These are phyloP conservation scores for Apis mellifera DNA, from an alignment of 1,140 invertebrate species.

Conservation along the genomic window Amel_HAv3.1 CM009931.2:1269001-1269500, in stretches of 20 bases:
- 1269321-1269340: neutral
- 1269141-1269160: neutral
- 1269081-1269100: neutral
- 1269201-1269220: neutral
- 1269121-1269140: neutral
- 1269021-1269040: too few relatives aligned
- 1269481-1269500: slow-evolving; percentile 51
- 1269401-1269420: slow-evolving; percentile 39
- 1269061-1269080: too few relatives aligned
- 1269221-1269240: slow-evolving; percentile 46
- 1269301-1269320: slow-evolving; percentile 33
- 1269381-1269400: slow-evolving; percentile 31
- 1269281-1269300: slow-evolving; percentile 30
- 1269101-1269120: neutral
- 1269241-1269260: slow-evolving; percentile 52
- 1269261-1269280: neutral
- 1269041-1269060: too few relatives aligned
- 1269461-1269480: slow-evolving; percentile 52
- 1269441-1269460: slow-evolving; percentile 58
- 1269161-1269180: neutral
- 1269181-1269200: slow-evolving; percentile 3
- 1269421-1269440: slow-evolving; percentile 68
- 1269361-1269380: slow-evolving; percentile 24
- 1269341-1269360: slow-evolving; percentile 19
- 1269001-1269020: too few relatives aligned